phyloP scores from a whole-genome alignment of 1,140 invertebrate genomes.

The Bombus impatiens region DNA sequence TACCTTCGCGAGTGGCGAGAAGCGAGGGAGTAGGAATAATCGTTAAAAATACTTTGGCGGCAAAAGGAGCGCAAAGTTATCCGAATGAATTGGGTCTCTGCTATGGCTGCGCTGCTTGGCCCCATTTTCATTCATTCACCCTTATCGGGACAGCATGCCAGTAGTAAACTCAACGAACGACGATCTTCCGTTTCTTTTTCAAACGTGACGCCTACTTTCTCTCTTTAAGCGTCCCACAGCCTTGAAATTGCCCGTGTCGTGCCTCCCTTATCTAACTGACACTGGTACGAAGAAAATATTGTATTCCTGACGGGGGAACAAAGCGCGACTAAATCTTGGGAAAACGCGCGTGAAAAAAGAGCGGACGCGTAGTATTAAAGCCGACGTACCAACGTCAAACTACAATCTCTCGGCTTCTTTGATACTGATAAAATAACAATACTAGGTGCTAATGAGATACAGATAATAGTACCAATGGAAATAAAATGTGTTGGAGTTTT shows the following conservation, averaged over 20 bases:
- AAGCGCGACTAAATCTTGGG: constrained; percentile 56
- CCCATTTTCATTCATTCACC: not conserved
- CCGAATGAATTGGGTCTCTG: not conserved
- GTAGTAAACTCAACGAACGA: constrained; percentile 22
- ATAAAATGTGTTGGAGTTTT: no score
- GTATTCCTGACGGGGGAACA: constrained; percentile 11
- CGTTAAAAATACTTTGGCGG: not conserved
- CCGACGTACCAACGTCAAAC: constrained; percentile 25
- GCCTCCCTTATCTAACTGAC: not conserved
- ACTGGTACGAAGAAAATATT: not conserved
- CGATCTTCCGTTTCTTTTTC: not conserved
- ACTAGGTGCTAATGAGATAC: no score
- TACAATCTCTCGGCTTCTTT: constrained; percentile 54
- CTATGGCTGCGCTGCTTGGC: not conserved
- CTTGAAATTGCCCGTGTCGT: not conserved
- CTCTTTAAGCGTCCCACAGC: not conserved
- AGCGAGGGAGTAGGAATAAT: not conserved
- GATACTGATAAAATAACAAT: not conserved
- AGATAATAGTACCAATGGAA: no score
- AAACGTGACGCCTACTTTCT: not conserved
- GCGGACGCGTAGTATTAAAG: constrained; percentile 37
- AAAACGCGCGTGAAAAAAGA: constrained; percentile 19
- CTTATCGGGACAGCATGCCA: constrained; percentile 1
- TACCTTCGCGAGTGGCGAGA: not conserved
- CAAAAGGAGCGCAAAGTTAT: not conserved